phyloP scores from a whole-genome alignment of 2,113 vertebrate genomes.

The Nasalis larvatus region DNA sequence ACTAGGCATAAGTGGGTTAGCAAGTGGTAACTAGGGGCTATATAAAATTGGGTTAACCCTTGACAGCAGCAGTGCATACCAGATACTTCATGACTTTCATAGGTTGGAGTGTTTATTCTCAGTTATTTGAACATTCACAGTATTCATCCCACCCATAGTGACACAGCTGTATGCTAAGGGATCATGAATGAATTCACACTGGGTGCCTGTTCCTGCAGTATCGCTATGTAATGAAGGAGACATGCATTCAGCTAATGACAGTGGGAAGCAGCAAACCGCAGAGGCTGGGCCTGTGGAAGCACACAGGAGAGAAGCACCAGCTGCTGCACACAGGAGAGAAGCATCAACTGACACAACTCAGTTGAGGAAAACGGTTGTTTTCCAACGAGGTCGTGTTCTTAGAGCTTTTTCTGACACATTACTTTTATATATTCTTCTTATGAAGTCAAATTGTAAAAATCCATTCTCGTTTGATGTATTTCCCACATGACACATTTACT shows the following conservation, averaged over 20 bases:
- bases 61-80: fast-evolving
- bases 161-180: not conserved
- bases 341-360: fast-evolving
- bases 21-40: too few species aligned
- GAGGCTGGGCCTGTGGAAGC: not conserved
- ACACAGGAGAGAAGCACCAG: not conserved
- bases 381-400: fast-evolving
- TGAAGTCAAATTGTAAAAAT: not conserved
- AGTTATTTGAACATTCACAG: fast-evolving
- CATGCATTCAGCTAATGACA: too few species aligned
- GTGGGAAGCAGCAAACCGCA: not conserved
- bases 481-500: not conserved
- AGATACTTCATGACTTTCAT: fast-evolving
- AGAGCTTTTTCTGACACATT: not conserved
- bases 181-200: fast-evolving
- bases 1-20: too few species aligned
- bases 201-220: too few species aligned
- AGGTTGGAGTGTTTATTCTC: not conserved
- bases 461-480: not conserved
- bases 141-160: not conserved
- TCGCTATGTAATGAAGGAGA: too few species aligned
- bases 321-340: not conserved
- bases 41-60: not conserved
- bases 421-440: not conserved
- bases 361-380: fast-evolving